Conservation (phyloP, 2,888 invertebrate genomes). For the Lacanobia wlatinum region DNA sequence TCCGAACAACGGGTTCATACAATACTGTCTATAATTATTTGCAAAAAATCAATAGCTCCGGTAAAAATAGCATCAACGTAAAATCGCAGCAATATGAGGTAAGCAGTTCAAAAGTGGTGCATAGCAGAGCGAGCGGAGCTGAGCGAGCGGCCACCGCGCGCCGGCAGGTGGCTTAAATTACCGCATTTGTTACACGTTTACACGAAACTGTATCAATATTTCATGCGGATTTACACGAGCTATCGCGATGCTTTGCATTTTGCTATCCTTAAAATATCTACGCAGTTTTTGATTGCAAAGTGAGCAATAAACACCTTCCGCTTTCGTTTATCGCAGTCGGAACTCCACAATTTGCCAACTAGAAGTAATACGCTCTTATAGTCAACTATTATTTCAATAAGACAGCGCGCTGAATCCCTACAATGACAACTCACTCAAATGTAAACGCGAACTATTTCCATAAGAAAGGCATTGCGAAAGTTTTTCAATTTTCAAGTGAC, state of each 20-base stretch:
- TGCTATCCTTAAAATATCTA: constrained; percentile 82
- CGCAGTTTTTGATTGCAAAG: constrained; percentile 69
- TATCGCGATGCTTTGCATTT: constrained; percentile 87
- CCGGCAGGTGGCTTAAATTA: constrained; percentile 90
- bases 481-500: constrained; percentile 91
- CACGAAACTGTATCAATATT: constrained; percentile 91
- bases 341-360: constrained; percentile 52
- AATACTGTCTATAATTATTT: constrained; percentile 22
- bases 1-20: neutral
- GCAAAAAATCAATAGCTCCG: constrained; percentile 61
- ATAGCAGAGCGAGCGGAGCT: constrained; percentile 76
- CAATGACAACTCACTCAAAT: constrained; percentile 90
- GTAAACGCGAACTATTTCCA: constrained; percentile 89
- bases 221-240: constrained; percentile 90
- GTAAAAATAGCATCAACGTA: constrained; percentile 71
- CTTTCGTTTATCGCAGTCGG: constrained; percentile 51
- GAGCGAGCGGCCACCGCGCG: constrained; percentile 66
- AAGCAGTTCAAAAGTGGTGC: constrained; percentile 87
- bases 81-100: constrained; percentile 78
- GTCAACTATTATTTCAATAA: constrained; percentile 78
- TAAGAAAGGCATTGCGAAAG: constrained; percentile 90
- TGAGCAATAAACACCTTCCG: constrained; percentile 59
- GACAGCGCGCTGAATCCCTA: constrained; percentile 84
- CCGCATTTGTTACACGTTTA: constrained; percentile 91
- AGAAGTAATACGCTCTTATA: constrained; percentile 64